Percentiles rank a stretch among this genome's conserved stretches.
Evolutionary conservation across 2,797 vertebrate species (phyloP).

Genomic region (Platalea minor): DNA sequence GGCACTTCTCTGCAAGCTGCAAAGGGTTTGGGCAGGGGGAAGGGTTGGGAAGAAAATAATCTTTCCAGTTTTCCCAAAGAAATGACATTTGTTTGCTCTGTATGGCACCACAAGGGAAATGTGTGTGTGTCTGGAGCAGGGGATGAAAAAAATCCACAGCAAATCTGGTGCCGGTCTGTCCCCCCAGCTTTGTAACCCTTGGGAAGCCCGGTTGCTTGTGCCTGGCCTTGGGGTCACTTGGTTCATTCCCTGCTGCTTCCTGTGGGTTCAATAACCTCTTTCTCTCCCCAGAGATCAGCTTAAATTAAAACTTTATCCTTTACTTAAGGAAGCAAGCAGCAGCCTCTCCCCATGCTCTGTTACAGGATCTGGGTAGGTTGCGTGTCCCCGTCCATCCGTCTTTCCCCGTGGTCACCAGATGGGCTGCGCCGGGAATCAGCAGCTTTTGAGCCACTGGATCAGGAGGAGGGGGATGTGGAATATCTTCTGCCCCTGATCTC

Average conservation of each 20-base stretch:
- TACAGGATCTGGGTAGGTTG: background rate
- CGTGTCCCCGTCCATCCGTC: background rate
- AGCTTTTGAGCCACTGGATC: background rate
- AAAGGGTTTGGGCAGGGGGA: fast-evolving
- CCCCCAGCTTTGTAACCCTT: background rate
- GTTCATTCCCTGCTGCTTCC: constrained; percentile 14
- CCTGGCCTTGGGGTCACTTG: background rate
- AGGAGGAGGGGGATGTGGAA: background rate
- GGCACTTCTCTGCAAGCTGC: background rate
- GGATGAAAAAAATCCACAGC: background rate
- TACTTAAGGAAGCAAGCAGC: background rate
- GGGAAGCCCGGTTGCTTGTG: background rate
- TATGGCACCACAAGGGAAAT: background rate
- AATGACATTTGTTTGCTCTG: background rate
- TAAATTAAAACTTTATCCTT: constrained; percentile 49
- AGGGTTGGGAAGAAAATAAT: background rate
- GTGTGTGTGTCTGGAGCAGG: background rate
- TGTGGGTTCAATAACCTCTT: constrained; percentile 45
- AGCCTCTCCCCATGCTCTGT: background rate
- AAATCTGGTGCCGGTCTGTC: background rate
- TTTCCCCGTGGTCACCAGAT: background rate
- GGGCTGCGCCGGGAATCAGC: background rate
- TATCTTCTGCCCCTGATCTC: background rate
- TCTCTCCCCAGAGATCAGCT: constrained; percentile 38
- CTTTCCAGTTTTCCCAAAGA: background rate